Evolutionary conservation across 2,113 vertebrate species (phyloP), one percentile per base, ranked within the genome.

Genomic region (Nyctereutes procyonoides): DNA sequence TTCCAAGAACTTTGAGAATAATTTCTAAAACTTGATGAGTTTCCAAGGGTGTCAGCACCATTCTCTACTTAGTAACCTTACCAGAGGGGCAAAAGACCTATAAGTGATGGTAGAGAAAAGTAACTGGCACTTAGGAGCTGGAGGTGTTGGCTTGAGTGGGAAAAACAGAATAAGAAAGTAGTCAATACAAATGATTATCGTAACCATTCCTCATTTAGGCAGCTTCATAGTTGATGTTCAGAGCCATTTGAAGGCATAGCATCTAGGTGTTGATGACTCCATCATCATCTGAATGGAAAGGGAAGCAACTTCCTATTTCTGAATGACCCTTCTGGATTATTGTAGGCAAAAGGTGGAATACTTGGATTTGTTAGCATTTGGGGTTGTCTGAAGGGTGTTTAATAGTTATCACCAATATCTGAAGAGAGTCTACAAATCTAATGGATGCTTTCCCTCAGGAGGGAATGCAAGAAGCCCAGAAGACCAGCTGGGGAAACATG

Each of bases 401-500:
- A 94, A 87, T 95, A 94, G 88, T 71, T 96, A 92, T 98, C 43
- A 92, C 62, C 97, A 55, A 9, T 97, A 85, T 93, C 24, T 97
- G 74, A 96, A 98, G 94, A 98, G 93, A 97, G 22, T 95, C 93
- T 97, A 67, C 65, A 93, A 95, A 94, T 98, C 96, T 97, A 97
- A 98, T 97, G 98, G 97, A 97, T 98, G 97, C 97, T 98, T 97
- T 98, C 95, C 96, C 88, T 98, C 98, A 98, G 98, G 98, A 97
- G 97, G 97, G 97, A 98, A 96, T 97, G 88, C 96, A 98, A 97
- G 98, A 98, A 97, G 97, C 93, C 96, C 97, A 90, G 98, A 98
- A 94, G 98, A 98, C 96, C 98, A 98, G 55, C 95, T 96, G 96
- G 97, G 97, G 97, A 98, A 98, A 84, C 96, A 94, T 90, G 97